Evolutionary conservation across 2,797 vertebrate species (phyloP).

Genomic region (Gallinago stenura): DNA sequence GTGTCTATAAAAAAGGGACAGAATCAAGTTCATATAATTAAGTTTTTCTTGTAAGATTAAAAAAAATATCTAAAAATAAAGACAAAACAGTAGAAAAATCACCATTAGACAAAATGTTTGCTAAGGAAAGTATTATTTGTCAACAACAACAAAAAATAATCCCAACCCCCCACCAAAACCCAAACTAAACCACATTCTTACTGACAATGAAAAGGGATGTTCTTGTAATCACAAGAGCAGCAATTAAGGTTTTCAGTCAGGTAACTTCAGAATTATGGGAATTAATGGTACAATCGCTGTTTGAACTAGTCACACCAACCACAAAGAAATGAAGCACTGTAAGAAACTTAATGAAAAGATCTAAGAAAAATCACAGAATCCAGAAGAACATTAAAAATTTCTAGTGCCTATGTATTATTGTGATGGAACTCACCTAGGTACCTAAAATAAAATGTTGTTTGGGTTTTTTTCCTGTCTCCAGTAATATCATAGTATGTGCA

Average conservation of each 20-base stretch:
- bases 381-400: neutral
- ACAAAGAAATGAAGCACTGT: neutral
- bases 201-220: neutral
- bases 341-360: neutral
- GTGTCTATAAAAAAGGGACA: neutral
- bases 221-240: neutral
- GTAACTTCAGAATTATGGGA: neutral
- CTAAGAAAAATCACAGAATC: neutral
- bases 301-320: neutral
- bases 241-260: neutral
- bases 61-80: neutral
- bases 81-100: neutral
- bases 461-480: neutral
- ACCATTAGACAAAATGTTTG: neutral
- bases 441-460: rapidly evolving
- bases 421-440: neutral
- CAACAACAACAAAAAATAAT: neutral
- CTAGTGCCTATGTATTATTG: neutral
- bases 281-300: neutral
- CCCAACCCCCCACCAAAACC: neutral
- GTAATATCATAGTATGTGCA: neutral
- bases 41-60: neutral
- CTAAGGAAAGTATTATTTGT: neutral
- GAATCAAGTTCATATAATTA: neutral
- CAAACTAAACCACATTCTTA: neutral